Conservation (phyloP, 2,888 invertebrate species). For the Toxonevra muliebris region DNA sequence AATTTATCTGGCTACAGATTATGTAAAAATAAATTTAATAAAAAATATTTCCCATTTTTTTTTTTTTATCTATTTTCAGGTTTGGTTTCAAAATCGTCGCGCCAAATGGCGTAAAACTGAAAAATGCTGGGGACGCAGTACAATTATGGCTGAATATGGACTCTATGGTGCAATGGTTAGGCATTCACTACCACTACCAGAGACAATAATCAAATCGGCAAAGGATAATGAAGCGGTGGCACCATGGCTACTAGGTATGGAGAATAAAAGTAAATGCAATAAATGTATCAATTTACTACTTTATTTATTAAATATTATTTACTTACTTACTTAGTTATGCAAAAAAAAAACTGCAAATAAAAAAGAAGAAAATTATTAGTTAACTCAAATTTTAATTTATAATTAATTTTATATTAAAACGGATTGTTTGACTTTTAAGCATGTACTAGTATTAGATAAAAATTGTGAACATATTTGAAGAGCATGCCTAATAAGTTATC, state of each 20-base stretch:
- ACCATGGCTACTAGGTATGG: constrained; percentile 97
- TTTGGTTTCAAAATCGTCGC: constrained; percentile 94
- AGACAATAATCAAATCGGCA: constrained; percentile 97
- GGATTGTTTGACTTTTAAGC: too few relatives aligned
- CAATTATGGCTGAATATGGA: constrained; percentile 99
- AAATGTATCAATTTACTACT: constrained; percentile 37
- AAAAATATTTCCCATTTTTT: too few relatives aligned
- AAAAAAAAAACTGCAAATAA: not conserved
- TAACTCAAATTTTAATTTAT: not conserved
- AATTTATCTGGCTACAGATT: too few relatives aligned
- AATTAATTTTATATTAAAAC: not conserved
- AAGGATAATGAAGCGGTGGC: constrained; percentile 97
- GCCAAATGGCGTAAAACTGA: constrained; percentile 99
- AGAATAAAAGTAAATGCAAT: constrained; percentile 66
- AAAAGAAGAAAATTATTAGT: not conserved
- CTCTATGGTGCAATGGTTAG: constrained; percentile 99
- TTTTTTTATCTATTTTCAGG: constrained; percentile 70
- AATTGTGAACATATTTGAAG: constrained; percentile 57
- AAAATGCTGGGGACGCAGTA: constrained; percentile 99
- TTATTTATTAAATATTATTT: constrained; percentile 12
- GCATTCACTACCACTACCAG: constrained; percentile 97
- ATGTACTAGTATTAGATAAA: not conserved
- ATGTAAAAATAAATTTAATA: too few relatives aligned
- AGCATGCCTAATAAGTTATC: constrained; percentile 37
- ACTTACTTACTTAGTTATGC: not conserved